Base-by-base conservation (phyloP, 2,888 invertebrate species). In the Hemistola chrysoprasaria region DNA sequence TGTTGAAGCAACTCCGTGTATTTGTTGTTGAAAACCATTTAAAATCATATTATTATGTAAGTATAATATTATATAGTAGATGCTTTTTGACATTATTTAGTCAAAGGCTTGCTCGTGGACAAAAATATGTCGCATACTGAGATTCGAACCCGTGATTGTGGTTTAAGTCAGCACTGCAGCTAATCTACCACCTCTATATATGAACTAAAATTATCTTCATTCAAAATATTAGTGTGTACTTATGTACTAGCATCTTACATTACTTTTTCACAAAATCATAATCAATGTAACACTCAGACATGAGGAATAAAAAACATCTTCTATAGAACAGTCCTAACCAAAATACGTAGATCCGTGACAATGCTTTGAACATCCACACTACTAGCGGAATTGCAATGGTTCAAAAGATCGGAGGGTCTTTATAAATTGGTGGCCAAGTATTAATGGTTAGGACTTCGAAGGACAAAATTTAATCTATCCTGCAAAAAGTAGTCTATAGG, bases 401-500 rank as follows among this genome's bases (percentile, higher is more conserved):
- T 6, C 25, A 29, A 33, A 28, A 46, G 42, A 22, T 45, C 27
- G 41, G 58, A n/a, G 58, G 78, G 33, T 71, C 80, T 62, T 51
- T n/a, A 8, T 25, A 58, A 59, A 65, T 46, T 77, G 72, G 80
- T 49, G 29, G 58, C 8, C 39, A 40, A 68, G 73, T 81, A 86
- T 87, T 86, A 86, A 87, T 87, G 86, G 81, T 78, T 72, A 63
- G 68, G 70, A 75, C 71, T 65, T 74, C 69, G 71, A 77, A 65
- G 71, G 77, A 76, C 59, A 80, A 86, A 86, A 87, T 86, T 87
- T 85, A 87, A 87, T 87, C 87, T 87, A 71, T 68, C 70, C 59
- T 69, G 70, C 85, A 87, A 86, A 87, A 87, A 87, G 86, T 82
- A 79, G 80, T 80, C 80, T 84, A 86, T 81, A 72, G 82, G 73